Percentiles rank a stretch among this genome's conserved stretches.
Conservation (phyloP, 2,888 invertebrate species). For the Parnassius orleans region DNA sequence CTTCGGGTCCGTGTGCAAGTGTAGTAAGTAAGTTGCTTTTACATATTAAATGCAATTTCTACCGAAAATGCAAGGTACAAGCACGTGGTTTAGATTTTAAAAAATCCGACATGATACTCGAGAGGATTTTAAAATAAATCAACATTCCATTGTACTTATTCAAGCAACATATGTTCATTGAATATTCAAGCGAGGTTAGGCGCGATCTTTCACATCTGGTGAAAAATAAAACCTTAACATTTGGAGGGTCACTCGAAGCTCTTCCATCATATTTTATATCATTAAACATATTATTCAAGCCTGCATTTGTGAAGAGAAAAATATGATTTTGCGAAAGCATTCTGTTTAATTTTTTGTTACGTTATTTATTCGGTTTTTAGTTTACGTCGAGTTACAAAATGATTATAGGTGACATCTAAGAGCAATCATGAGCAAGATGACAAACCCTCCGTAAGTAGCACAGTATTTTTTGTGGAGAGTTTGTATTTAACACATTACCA, state of each 20-base stretch:
- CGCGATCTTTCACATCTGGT: slow-evolving; percentile 20
- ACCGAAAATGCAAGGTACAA: no score
- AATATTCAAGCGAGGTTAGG: slow-evolving; percentile 24
- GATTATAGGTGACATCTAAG: no score
- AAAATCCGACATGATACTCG: not conserved
- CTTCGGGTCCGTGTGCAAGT: no score
- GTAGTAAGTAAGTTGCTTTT: no score
- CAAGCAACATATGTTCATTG: slow-evolving; percentile 17
- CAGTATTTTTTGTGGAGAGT: no score
- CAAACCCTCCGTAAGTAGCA: no score
- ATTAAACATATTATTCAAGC: slow-evolving; percentile 21
- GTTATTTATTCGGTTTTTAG: no score
- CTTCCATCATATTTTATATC: slow-evolving; percentile 16
- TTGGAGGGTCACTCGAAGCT: slow-evolving; percentile 10
- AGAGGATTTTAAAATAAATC: slow-evolving; percentile 19
- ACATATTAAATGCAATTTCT: no score
- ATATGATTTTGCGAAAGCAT: no score
- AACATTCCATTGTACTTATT: slow-evolving; percentile 6
- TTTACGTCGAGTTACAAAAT: no score
- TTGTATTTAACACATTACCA: no score
- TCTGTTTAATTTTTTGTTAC: not conserved
- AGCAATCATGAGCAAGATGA: no score
- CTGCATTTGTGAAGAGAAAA: slow-evolving; percentile 11
- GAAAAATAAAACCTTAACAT: slow-evolving; percentile 23
- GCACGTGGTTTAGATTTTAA: not conserved